Base-by-base conservation (phyloP, 2,113 vertebrate species). In the Scolopax mira region DNA sequence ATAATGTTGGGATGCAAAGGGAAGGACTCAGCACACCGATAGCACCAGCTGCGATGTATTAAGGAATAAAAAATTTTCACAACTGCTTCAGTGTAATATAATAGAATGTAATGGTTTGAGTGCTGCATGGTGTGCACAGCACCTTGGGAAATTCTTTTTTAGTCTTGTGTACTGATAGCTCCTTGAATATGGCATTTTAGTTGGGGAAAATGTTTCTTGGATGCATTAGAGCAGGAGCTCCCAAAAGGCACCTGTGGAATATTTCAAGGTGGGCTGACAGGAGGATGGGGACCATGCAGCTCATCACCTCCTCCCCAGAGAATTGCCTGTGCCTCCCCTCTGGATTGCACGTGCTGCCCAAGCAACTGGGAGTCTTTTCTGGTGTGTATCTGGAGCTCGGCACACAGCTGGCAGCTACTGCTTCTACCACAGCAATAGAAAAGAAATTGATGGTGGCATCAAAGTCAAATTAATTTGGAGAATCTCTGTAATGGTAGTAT, bases 41-140 rank as follows among this genome's bases (percentile, higher is more conserved):
- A 85, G 54, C 27, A 73, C 35, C n/a, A 14, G 33, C n/a, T 4
- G 0, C 0, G 0, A 39, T 0, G 1, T 31, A 19, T 24, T 65
- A 33, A 65, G 25, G 37, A 51, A 16, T 35, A 46, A 71, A 28
- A 37, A 17, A 70, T 62, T 87, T 79, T 67, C 55, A 54, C 31
- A 66, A 89, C 42, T n/a, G 37, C 18, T 70, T 33, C 51, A 39
- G n/a, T 31, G 51, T 39, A 65, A 30, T 31, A 14, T 5, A 31
- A 74, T 17, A 30, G 70, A 74, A 70, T 0, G 2, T 19, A 71
- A 41, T 37, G 39, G 9, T 44, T 41, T 44, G 33, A 62, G 54
- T 9, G 27, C 57, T 27, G 16, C 33, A 35, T 28, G 30, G 16
- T 62, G 21, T 23, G 13, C 4, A 13, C 54, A 65, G 18, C 13